Evolutionary conservation across 2,113 vertebrate species (phyloP).

Genomic region (Sterrhoptilus dennistouni): DNA sequence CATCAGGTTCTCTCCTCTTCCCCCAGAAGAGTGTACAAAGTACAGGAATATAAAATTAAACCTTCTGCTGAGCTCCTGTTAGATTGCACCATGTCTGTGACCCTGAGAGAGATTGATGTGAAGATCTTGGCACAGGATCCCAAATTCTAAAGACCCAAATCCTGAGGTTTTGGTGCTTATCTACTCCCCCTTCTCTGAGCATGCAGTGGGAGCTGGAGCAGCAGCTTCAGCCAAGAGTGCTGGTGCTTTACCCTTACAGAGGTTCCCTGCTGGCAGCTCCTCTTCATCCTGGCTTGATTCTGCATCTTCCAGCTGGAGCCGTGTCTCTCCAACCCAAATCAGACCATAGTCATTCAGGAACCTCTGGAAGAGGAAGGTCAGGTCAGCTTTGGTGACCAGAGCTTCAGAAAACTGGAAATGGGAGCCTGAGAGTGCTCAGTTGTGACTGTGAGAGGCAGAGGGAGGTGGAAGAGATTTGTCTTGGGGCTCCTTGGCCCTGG

Average conservation of each 20-base stretch:
- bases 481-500: background rate
- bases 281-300: background rate
- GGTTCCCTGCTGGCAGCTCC: conserved; percentile 16
- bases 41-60: background rate
- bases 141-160: background rate
- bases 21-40: background rate
- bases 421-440: background rate
- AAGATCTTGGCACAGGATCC: background rate
- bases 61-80: background rate
- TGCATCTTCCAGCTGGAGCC: background rate
- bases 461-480: background rate
- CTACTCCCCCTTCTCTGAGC: background rate
- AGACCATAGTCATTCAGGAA: conserved; percentile 91
- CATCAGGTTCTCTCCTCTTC: background rate
- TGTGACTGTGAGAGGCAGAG: background rate
- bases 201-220: background rate
- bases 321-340: conserved; percentile 84
- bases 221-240: background rate
- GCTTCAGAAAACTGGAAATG: background rate
- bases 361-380: conserved; percentile 55
- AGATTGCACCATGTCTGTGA: background rate
- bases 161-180: background rate
- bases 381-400: background rate
- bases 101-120: background rate
- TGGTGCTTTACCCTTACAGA: conserved; percentile 69